phyloP scores from a whole-genome alignment of 1,140 invertebrate genomes.

The Amphibalanus amphitrite region DNA sequence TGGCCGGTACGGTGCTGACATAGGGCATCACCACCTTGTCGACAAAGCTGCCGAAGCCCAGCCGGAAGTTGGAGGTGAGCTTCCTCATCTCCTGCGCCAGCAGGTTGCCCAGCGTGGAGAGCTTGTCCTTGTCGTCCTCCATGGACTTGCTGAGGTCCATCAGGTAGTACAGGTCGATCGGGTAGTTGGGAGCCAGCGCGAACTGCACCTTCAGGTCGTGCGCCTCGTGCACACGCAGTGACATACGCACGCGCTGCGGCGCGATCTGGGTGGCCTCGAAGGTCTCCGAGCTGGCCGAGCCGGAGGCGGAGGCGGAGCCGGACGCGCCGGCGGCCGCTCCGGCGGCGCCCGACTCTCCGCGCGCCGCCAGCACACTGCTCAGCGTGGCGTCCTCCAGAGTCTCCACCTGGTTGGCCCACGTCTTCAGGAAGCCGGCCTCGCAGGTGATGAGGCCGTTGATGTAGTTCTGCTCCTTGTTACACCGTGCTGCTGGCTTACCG shows the following conservation, averaged over 20 bases:
- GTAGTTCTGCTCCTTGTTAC: slow-evolving; percentile 12
- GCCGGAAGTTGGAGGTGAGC: slow-evolving; percentile 42
- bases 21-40: slow-evolving; percentile 98
- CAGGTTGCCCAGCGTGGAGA: slow-evolving; percentile 58
- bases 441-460: slow-evolving; percentile 8
- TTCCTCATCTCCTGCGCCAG: slow-evolving; percentile 64
- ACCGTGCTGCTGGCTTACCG: slow-evolving; percentile 13
- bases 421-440: not conserved
- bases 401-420: not conserved
- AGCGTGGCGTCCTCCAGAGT: not conserved
- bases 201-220: slow-evolving; percentile 53
- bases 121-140: slow-evolving; percentile 77
- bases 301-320: not conserved
- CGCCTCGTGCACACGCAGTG: slow-evolving; percentile 35
- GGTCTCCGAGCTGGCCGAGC: slow-evolving; percentile 3
- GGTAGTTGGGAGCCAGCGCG: slow-evolving; percentile 78
- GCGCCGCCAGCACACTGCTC: not conserved
- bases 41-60: slow-evolving; percentile 97
- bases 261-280: slow-evolving; percentile 15
- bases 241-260: slow-evolving; percentile 17
- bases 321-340: not conserved
- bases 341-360: not conserved
- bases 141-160: slow-evolving; percentile 93
- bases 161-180: slow-evolving; percentile 87
- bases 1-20: slow-evolving; percentile 37